These are phyloP conservation scores for Mustelus asterias DNA, from an alignment of 2,113 vertebrate species.

Conservation along the genomic window DNA sequence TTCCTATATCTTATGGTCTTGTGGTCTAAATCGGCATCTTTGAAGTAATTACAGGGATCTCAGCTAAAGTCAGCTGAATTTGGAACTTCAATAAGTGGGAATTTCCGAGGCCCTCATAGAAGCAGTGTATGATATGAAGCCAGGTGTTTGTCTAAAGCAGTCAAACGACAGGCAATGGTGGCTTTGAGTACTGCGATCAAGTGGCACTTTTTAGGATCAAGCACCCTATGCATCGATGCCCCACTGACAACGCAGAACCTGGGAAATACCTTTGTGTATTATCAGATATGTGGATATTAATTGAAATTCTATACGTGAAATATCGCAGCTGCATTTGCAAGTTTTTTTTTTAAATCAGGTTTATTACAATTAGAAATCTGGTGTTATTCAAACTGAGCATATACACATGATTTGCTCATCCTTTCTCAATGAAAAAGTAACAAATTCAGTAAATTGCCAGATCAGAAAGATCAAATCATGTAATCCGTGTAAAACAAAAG, in stretches of 20 bases:
- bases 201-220: not conserved
- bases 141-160: not conserved
- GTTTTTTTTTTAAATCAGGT: not conserved
- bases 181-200: not conserved
- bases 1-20: too few species aligned
- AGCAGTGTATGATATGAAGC: not conserved
- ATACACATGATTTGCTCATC: not conserved
- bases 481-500: not conserved
- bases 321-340: not conserved
- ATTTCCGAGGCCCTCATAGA: not conserved
- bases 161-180: not conserved
- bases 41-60: not conserved
- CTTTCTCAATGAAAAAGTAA: not conserved
- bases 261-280: not conserved
- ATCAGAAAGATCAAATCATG: not conserved
- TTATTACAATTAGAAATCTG: not conserved
- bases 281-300: not conserved
- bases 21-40: too few species aligned
- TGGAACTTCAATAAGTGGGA: not conserved
- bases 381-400: not conserved
- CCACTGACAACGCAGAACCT: not conserved
- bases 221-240: too few species aligned
- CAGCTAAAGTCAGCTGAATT: not conserved
- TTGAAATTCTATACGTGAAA: not conserved
- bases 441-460: not conserved